Percentiles rank a stretch among this genome's conserved stretches.
phyloP scores from a whole-genome alignment of 1,140 invertebrate species.

The Diploscapter pachys region DNA sequence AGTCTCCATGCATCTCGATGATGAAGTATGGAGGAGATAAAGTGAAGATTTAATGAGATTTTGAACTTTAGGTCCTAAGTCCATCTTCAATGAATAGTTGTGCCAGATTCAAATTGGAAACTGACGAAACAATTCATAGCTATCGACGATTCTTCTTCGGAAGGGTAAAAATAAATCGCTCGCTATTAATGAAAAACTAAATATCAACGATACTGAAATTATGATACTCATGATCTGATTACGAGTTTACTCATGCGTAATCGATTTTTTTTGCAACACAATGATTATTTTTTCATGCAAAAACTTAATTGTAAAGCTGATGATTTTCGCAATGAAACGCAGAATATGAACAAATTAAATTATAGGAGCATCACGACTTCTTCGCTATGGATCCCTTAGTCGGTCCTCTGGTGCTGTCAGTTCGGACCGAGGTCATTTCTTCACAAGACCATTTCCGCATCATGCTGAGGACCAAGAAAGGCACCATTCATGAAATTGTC shows the following conservation, averaged over 20 bases:
- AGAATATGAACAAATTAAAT: background rate
- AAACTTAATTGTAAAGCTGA: no score
- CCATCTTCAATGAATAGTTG: conserved; percentile 60
- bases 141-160: conserved; percentile 85
- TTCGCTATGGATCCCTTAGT: conserved; percentile 78
- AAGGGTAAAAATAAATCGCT: conserved; percentile 67
- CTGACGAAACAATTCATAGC: conserved; percentile 85
- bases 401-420: conserved; percentile 82
- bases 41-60: no score
- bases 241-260: no score
- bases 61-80: conserved; percentile 12
- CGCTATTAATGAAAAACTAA: no score
- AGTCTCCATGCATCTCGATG: conserved; percentile 16
- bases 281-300: no score
- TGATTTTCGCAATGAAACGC: no score
- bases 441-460: conserved; percentile 82
- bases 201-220: no score
- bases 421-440: conserved; percentile 80
- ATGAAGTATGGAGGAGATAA: background rate
- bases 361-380: conserved; percentile 88
- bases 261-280: no score
- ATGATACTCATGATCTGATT: no score
- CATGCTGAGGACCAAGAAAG: conserved; percentile 64
- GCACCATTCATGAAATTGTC: conserved; percentile 51
- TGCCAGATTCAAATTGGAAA: conserved; percentile 79